These are phyloP conservation scores for Drosophila affinis DNA, from an alignment of 2,888 invertebrate genomes.

Conservation along the genomic window DNA sequence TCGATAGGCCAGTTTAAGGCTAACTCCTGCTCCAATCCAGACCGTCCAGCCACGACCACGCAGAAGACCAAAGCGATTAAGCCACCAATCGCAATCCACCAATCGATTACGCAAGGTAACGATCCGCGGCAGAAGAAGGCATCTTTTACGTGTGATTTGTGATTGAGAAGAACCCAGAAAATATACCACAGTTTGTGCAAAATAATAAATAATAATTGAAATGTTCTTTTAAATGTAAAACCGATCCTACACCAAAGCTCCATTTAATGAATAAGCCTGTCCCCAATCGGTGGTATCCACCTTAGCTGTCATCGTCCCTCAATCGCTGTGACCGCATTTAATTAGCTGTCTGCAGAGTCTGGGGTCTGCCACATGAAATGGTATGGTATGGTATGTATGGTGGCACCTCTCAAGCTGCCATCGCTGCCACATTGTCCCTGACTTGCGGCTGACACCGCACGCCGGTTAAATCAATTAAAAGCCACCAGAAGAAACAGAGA, in stretches of 20 bases:
- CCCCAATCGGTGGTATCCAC: slow-evolving; percentile 10
- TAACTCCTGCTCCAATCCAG: slow-evolving; percentile 68
- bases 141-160: not conserved
- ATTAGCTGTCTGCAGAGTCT: slow-evolving; percentile 41
- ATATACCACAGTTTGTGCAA: not conserved
- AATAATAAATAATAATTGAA: not conserved
- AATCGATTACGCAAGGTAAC: slow-evolving; percentile 62
- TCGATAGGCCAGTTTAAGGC: slow-evolving; percentile 67
- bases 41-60: slow-evolving; percentile 70
- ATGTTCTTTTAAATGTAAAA: not conserved
- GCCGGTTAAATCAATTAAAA: slow-evolving; percentile 65
- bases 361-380: slow-evolving; percentile 36
- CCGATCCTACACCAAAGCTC: not conserved
- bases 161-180: not conserved
- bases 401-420: slow-evolving; percentile 57
- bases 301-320: slow-evolving; percentile 10
- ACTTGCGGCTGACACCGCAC: slow-evolving; percentile 66
- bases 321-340: slow-evolving; percentile 29
- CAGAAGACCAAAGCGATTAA: slow-evolving; percentile 67
- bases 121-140: slow-evolving; percentile 52
- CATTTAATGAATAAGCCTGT: slow-evolving; percentile 11
- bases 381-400: slow-evolving; percentile 2
- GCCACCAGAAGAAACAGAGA: slow-evolving; percentile 23
- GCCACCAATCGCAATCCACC: no score
- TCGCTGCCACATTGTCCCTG: slow-evolving; percentile 65